A percentile compares a stretch with the other conserved stretches of the same genome.
Evolutionary conservation across 2,797 vertebrate genomes (phyloP).

Genomic region (Pogoniulus pusillus): DNA sequence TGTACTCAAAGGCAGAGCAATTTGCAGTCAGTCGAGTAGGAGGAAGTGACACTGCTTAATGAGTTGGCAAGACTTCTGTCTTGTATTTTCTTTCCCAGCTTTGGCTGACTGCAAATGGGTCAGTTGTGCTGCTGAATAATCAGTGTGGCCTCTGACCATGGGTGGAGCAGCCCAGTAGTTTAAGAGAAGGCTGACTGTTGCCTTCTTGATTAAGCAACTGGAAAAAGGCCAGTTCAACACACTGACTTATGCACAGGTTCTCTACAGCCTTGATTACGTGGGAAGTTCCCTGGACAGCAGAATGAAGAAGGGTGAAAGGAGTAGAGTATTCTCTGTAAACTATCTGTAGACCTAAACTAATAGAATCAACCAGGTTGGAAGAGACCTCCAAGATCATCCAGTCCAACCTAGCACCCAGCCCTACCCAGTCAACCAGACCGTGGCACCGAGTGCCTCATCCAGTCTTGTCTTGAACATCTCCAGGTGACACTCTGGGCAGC

Average conservation of each 20-base stretch:
- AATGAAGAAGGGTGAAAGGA: background rate
- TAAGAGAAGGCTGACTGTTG: background rate
- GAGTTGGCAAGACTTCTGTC: background rate
- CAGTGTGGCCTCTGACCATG: accelerated
- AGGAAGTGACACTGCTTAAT: background rate
- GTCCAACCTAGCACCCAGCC: too few relatives aligned
- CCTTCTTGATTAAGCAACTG: background rate
- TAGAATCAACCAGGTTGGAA: too few relatives aligned
- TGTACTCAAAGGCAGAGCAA: background rate
- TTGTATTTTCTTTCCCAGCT: background rate
- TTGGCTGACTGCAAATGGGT: background rate
- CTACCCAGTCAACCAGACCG: too few relatives aligned
- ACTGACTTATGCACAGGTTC: background rate
- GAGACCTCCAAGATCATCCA: too few relatives aligned
- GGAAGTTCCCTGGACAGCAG: background rate
- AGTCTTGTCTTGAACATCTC: too few relatives aligned
- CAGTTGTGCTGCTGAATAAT: background rate
- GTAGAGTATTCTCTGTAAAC: background rate
- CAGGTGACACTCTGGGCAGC: too few relatives aligned
- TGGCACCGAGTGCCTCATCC: too few relatives aligned
- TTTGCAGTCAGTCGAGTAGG: background rate
- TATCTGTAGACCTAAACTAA: background rate
- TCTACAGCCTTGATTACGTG: background rate
- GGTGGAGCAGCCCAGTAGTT: background rate
- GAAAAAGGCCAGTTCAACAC: background rate